A percentile compares a stretch with the other conserved stretches of the same genome.
phyloP scores from a whole-genome alignment of 2,113 vertebrate genomes.

The Muscicapa adusta region DNA sequence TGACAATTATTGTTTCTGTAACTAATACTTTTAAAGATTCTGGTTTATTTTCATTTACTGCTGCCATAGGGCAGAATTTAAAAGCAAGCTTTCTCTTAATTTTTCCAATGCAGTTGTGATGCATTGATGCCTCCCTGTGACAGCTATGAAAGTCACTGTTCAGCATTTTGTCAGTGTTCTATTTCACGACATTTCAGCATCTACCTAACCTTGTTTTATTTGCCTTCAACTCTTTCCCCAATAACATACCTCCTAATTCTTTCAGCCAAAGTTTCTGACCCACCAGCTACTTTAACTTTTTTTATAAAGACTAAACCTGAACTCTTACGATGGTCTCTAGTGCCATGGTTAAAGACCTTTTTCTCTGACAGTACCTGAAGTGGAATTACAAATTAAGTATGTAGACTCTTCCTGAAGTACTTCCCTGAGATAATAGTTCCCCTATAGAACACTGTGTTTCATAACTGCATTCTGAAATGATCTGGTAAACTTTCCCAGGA shows the following conservation, averaged over 20 bases:
- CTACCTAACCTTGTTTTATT: not conserved
- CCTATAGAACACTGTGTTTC: not conserved
- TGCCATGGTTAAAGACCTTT: not conserved
- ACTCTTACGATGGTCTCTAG: not conserved
- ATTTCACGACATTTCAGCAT: not conserved
- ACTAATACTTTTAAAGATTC: not conserved
- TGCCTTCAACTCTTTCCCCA: not conserved
- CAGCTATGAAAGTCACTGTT: not conserved
- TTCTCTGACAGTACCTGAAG: not conserved
- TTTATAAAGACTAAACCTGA: not conserved
- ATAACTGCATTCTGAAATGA: constrained; percentile 2
- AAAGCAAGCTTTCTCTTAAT: not conserved
- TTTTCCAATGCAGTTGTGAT: not conserved
- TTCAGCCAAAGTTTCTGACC: not conserved
- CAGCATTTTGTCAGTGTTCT: not conserved
- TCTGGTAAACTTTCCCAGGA: constrained; percentile 32
- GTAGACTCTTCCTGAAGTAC: not conserved
- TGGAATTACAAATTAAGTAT: not conserved
- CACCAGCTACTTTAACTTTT: not conserved
- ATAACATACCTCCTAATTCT: not conserved
- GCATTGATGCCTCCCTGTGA: not conserved
- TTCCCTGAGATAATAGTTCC: not conserved
- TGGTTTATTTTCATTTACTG: not conserved
- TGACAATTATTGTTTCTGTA: not conserved
- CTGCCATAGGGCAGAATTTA: not conserved